These are phyloP conservation scores for Sakesphorus luctuosus DNA, from an alignment of 2,113 vertebrate genomes.

Conservation along the genomic window DNA sequence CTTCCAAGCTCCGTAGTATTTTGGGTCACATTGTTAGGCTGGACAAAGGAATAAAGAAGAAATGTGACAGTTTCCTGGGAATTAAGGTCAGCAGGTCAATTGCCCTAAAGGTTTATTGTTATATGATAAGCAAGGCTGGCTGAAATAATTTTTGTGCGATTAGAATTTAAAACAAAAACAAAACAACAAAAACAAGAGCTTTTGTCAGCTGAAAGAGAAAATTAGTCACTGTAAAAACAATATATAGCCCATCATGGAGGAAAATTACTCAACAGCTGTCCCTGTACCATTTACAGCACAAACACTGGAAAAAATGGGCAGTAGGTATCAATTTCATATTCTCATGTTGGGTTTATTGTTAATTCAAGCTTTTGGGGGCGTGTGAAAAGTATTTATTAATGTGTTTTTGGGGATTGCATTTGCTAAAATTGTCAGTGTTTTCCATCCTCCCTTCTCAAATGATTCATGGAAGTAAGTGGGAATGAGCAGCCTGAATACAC, in stretches of 20 bases:
- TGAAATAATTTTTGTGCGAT: slow-evolving; percentile 71
- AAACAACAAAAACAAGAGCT: not conserved
- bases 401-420: not conserved
- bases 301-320: not conserved
- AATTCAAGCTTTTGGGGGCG: not conserved
- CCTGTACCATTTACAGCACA: not conserved
- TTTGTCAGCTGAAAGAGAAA: slow-evolving; percentile 41
- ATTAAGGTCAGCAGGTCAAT: slow-evolving; percentile 83
- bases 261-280: slow-evolving; percentile 24
- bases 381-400: not conserved
- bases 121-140: slow-evolving; percentile 71
- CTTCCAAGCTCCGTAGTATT: slow-evolving; percentile 75
- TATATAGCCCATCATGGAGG: slow-evolving; percentile 4
- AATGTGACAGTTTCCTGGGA: slow-evolving; percentile 84
- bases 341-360: not conserved
- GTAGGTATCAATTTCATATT: not conserved
- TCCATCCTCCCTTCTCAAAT: slow-evolving; percentile 10
- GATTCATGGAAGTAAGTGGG: slow-evolving; percentile 1
- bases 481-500: not conserved
- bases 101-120: slow-evolving; percentile 77
- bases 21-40: slow-evolving; percentile 77
- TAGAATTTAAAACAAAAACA: not conserved
- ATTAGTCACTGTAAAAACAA: not conserved
- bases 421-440: slow-evolving; percentile 16
- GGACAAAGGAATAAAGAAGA: slow-evolving; percentile 80